These are phyloP conservation scores for Falco berigora DNA, from an alignment of 2,797 vertebrate species.

Conservation along the genomic window DNA sequence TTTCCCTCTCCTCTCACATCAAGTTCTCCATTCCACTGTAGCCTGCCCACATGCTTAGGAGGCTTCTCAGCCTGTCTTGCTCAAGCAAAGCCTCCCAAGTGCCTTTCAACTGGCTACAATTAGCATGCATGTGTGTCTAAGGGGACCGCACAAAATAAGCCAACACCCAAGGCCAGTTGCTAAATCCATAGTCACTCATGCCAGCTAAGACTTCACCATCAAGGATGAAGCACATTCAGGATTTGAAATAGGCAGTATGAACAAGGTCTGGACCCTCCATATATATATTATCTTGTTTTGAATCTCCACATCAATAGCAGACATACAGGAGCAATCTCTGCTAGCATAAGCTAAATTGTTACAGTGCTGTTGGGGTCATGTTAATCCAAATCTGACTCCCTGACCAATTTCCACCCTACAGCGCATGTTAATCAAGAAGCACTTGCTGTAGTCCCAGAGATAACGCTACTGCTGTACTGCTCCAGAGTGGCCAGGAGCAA, in stretches of 20 bases:
- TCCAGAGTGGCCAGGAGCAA: not conserved
- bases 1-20: not conserved
- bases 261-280: not conserved
- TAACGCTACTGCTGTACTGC: not conserved
- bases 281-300: accelerated
- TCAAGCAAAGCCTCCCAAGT: not conserved
- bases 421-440: not conserved
- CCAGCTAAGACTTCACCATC: not conserved
- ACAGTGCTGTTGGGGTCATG: not conserved
- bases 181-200: not conserved
- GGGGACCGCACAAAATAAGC: not conserved
- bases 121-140: accelerated
- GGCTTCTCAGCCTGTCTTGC: not conserved
- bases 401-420: not conserved
- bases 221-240: not conserved
- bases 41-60: not conserved
- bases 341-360: not conserved
- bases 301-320: not conserved
- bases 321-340: not conserved
- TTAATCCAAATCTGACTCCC: not conserved
- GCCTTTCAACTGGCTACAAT: not conserved
- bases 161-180: not conserved
- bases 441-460: not conserved
- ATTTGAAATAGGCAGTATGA: not conserved
- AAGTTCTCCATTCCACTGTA: not conserved